phyloP scores from a whole-genome alignment of 2,888 invertebrate species.

The Chirona hameri region DNA sequence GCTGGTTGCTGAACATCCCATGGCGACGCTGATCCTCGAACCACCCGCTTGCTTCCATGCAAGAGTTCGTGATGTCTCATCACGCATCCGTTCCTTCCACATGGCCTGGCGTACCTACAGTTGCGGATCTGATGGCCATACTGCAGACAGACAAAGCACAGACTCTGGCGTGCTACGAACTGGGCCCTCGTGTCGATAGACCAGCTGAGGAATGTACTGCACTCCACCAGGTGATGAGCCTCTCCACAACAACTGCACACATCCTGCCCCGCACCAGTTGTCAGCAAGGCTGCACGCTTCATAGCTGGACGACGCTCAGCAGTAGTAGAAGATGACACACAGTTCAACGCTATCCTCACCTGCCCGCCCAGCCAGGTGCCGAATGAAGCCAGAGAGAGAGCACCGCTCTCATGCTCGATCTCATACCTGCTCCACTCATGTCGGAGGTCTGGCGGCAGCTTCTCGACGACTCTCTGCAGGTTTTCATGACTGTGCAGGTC shows the following conservation, averaged over 20 bases:
- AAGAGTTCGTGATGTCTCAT: background rate
- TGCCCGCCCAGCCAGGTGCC: background rate
- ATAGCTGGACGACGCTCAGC: background rate
- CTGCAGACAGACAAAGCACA: background rate
- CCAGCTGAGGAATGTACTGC: background rate
- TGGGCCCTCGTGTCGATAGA: background rate
- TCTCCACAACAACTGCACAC: background rate
- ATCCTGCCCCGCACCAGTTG: background rate
- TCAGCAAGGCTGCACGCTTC: background rate
- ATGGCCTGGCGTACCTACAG: background rate
- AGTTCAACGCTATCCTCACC: background rate
- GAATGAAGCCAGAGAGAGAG: background rate
- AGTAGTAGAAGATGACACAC: background rate
- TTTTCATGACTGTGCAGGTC: background rate
- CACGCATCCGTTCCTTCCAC: background rate
- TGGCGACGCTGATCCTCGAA: background rate
- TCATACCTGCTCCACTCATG: background rate
- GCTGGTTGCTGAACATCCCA: background rate
- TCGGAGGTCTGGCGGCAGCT: background rate
- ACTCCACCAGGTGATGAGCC: background rate
- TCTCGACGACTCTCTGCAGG: background rate
- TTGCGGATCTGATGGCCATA: background rate
- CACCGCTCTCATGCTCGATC: background rate
- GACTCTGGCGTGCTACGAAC: background rate
- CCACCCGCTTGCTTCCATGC: background rate